Evolutionary conservation across 2,113 vertebrate species (phyloP).

Genomic region (Plotosus lineatus): DNA sequence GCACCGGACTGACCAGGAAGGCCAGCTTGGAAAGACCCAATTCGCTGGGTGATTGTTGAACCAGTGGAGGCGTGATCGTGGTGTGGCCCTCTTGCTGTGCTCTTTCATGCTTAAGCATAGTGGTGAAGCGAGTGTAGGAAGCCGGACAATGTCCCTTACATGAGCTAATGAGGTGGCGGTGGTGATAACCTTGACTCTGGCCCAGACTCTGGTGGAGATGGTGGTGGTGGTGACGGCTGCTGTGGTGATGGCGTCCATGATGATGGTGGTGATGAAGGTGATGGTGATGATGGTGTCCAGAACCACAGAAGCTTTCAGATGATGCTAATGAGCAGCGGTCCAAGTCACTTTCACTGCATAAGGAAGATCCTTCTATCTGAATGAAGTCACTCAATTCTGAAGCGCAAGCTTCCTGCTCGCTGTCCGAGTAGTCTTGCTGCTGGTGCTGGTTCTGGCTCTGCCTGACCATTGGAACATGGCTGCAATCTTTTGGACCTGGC

Average conservation of each 20-base stretch:
- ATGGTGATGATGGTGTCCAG: conserved; percentile 76
- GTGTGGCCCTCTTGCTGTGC: conserved; percentile 79
- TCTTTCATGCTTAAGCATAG: conserved; percentile 93
- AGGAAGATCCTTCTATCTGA: conserved; percentile 90
- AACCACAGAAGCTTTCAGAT: conserved; percentile 85
- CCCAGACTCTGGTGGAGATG: conserved; percentile 78
- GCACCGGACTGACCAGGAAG: conserved; percentile 97
- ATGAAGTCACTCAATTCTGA: conserved; percentile 74
- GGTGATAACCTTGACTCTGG: conserved; percentile 80
- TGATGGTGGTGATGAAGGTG: conserved; percentile 75
- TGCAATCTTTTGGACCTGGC: conserved; percentile 52
- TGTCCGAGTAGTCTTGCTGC: conserved; percentile 86
- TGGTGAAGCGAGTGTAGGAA: conserved; percentile 94
- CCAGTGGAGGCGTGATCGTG: conserved; percentile 71
- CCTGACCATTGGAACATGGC: conserved; percentile 43
- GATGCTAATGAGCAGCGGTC: conserved; percentile 95
- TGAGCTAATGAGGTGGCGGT: conserved; percentile 89
- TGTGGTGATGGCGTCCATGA: conserved; percentile 78
- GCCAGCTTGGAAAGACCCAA: conserved; percentile 93
- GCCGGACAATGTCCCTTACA: conserved; percentile 95
- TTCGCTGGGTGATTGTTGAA: conserved; percentile 73
- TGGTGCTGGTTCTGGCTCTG: conserved; percentile 88
- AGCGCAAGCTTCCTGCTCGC: conserved; percentile 85
- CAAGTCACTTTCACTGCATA: conserved; percentile 96
- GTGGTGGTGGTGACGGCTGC: conserved; percentile 77